Evolutionary conservation across 2,888 invertebrate species (phyloP), one percentile per base, ranked within the genome.

Genomic region (Coremacera marginata): DNA sequence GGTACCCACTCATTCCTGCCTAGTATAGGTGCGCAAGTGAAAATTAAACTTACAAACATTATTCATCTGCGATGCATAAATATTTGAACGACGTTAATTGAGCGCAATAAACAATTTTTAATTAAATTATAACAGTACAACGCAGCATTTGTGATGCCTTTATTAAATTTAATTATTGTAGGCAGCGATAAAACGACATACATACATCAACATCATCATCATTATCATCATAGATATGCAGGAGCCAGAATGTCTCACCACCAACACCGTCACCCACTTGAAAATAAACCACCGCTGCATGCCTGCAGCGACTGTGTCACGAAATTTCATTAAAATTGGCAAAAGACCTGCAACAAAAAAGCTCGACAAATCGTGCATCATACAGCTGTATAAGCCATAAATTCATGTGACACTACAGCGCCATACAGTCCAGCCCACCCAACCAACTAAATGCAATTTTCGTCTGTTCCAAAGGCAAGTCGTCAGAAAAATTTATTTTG

Each of bases 301-400:
- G 19, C 68, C 25, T 27, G 16, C 51, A n/a, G 16, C 51, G 16
- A 51, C 49, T 68, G 68, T 51, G 68, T 16, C 49, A 68, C 68
- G 27, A 22, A 68, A 68, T 68, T 68, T 68, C 51, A 68, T 68
- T 68, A 68, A 68, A 68, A 68, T 22, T 27, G 31, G 14, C 63
- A 60, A 60, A 60, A 68, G 51, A 49, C 68, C 51, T 19, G n/a
- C 49, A 68, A 14, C 49, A 51, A 51, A 16, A n/a, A 27, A 16
- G 22, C 25, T 22, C 51, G 49, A 51, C 68, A 68, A 27, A 14
- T 19, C 60, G 14, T 60, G 22, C 25, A 22, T 60, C 27, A 27
- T 60, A 14, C 14, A 22, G 22, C 22, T 4, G 27, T 7, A 22
- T 27, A 22, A 60, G 11, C 27, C 14, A 60, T 60, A 27, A 60